Evolutionary conservation across 1,140 invertebrate genomes (phyloP).

Genomic region (Dreissena rostriformis): DNA sequence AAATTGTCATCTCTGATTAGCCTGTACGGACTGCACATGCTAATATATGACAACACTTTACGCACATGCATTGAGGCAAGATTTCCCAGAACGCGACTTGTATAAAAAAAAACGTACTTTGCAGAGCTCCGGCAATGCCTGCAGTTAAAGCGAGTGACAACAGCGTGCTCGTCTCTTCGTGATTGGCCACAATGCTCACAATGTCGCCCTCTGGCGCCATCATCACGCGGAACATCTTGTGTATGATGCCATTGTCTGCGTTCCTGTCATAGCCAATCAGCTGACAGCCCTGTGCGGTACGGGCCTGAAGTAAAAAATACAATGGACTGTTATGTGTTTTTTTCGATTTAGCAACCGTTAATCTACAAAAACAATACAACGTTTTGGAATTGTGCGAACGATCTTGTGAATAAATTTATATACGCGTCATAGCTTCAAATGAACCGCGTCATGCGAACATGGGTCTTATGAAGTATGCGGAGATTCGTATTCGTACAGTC

Average conservation of each 20-base stretch:
- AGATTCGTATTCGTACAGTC: too few species aligned
- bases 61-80: too few species aligned
- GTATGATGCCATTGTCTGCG: constrained; percentile 18
- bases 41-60: too few species aligned
- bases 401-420: too few species aligned
- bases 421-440: too few species aligned
- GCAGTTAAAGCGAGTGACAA: constrained; percentile 50
- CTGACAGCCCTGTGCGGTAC: constrained; percentile 13
- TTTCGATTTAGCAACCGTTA: too few species aligned
- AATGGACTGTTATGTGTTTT: background rate
- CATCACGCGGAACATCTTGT: constrained; percentile 59
- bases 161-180: constrained; percentile 56
- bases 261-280: background rate
- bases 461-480: too few species aligned
- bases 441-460: too few species aligned
- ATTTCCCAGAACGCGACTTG: constrained; percentile 72
- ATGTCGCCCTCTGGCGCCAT: constrained; percentile 62
- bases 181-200: constrained; percentile 56
- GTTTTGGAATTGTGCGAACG: too few species aligned
- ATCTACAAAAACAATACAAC: background rate
- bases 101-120: constrained; percentile 38
- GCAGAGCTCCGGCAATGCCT: constrained; percentile 49
- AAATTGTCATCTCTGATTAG: too few species aligned
- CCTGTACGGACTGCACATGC: too few species aligned
- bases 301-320: constrained; percentile 9